phyloP scores from a whole-genome alignment of 1,140 invertebrate species.

The Zelostemma sp. region DNA sequence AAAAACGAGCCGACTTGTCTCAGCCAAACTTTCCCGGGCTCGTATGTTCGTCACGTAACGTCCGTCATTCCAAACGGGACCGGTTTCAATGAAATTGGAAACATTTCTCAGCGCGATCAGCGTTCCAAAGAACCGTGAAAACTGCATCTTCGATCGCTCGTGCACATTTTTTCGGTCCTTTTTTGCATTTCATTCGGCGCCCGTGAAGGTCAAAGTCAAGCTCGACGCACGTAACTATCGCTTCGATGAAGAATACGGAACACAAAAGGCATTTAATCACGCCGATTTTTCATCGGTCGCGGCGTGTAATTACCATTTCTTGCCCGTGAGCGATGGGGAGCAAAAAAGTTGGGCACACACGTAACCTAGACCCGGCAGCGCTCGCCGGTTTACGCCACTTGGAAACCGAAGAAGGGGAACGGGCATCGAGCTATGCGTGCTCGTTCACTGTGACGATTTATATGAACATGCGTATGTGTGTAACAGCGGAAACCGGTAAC shows the following conservation, averaged over 20 bases:
- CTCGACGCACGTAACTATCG: too few relatives aligned
- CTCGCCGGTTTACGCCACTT: constrained; percentile 13
- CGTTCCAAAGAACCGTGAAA: too few relatives aligned
- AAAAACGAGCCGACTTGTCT: constrained; percentile 49
- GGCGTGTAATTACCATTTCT: constrained; percentile 55
- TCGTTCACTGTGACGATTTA: constrained; percentile 43
- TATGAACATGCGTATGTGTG: constrained; percentile 39
- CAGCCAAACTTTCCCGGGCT: constrained; percentile 49
- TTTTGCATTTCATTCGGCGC: too few relatives aligned
- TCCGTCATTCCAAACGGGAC: constrained; percentile 49
- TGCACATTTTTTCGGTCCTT: too few relatives aligned
- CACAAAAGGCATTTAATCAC: too few relatives aligned
- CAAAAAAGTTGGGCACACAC: constrained; percentile 39
- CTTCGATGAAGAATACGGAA: too few relatives aligned
- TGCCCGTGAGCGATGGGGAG: constrained; percentile 54
- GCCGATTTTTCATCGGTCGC: too few relatives aligned
- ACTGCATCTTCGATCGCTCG: too few relatives aligned
- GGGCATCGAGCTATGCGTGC: constrained; percentile 28
- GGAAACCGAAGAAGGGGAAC: constrained; percentile 26
- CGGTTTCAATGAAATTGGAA: constrained; percentile 67
- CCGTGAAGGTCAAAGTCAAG: too few relatives aligned
- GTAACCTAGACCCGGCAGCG: constrained; percentile 27
- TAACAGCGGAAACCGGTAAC: constrained; percentile 22
- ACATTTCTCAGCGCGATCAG: constrained; percentile 60
- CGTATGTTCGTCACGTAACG: constrained; percentile 66